Base-by-base conservation (phyloP, 2,797 vertebrate species). In the Malurus leucopterus region DNA sequence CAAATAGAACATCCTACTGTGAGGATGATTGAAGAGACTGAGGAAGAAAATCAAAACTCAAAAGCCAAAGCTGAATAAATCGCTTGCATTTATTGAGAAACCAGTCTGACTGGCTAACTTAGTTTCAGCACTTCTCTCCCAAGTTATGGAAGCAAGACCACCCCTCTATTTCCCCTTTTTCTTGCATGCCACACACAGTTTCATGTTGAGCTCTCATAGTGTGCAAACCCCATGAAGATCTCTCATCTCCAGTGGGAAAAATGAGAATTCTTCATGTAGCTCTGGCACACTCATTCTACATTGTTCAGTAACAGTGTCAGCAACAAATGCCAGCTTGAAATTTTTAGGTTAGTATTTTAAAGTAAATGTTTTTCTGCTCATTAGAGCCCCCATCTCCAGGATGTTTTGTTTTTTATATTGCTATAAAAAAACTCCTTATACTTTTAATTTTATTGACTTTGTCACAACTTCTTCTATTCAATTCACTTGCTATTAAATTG, bases 71-170 rank as follows among this genome's bases (percentile, higher is more conserved):
- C 14, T 29, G 12, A 69, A 46, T 27, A 72, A 63, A 69, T 6
- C 3, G 2, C 29, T 51, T 20, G 29, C 8, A 8, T 0, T 6
- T 32, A 23, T 65, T 75, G 30, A 67, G 59, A 78, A 53, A 53
- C 24, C 8, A 40, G 8, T 6, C 12, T 18, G 26, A n/a, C 21
- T 47, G 36, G 58, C 44, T 63, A 32, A 55, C 1, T 4, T 17
- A 49, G 29, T 49, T 72, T 69, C 49, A 75, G 51, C 8, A 30
- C 14, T 53, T 65, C 9, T 61, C 30, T 84, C 30, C 53, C 68
- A 53, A 11, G 26, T 41, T 53, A 40, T 0, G 0, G 59, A 50
- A 74, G 12, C 1, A 3, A 49, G 88, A n/a, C 11, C 13, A 20
- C n/a, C 8, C 2, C 26, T 24, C 6, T 9, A 22, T 16, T 70